These are phyloP conservation scores for Drosophila baimaii DNA, from an alignment of 1,140 invertebrate genomes.

Conservation along the genomic window DNA sequence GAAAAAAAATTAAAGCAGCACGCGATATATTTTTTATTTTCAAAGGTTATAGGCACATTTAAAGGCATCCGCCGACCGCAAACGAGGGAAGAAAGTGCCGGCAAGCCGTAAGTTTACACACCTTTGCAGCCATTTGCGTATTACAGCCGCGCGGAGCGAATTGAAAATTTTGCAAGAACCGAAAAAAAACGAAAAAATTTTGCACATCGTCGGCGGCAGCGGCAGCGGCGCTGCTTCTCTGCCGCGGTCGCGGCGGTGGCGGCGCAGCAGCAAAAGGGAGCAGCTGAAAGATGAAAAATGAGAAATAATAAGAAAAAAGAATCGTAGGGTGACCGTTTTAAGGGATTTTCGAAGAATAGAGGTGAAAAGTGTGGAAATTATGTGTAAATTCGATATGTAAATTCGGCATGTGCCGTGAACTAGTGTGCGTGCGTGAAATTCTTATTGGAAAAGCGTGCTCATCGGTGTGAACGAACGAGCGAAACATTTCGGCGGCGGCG, in stretches of 20 bases:
- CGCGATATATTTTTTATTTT: conserved; percentile 80
- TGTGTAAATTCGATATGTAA: conserved; percentile 70
- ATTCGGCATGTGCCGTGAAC: conserved; percentile 70
- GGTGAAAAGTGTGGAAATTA: conserved; percentile 43
- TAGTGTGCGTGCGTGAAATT: conserved; percentile 60
- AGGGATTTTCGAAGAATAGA: conserved; percentile 19
- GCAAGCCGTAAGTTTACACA: conserved; percentile 70
- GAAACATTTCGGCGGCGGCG: conserved; percentile 66
- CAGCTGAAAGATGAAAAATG: conserved; percentile 68
- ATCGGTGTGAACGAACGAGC: conserved; percentile 61
- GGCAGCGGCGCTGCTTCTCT: conserved; percentile 27
- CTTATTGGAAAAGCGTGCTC: conserved; percentile 81
- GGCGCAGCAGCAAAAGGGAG: conserved; percentile 63
- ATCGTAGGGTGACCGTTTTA: conserved; percentile 13
- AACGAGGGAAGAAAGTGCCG: conserved; percentile 58
- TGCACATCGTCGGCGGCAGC: conserved; percentile 73
- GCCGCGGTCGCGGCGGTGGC: conserved; percentile 51
- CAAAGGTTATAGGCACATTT: conserved; percentile 64
- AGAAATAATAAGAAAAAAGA: conserved; percentile 15
- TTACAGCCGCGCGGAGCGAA: conserved; percentile 41
- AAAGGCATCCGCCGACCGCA: conserved; percentile 50
- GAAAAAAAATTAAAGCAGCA: conserved; percentile 75
- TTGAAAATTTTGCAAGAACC: conserved; percentile 66
- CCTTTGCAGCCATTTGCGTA: conserved; percentile 46
- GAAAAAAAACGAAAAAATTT: conserved; percentile 70